Evolutionary conservation across 2,797 vertebrate genomes (phyloP), one percentile per base, ranked within the genome.

Genomic region (Yasuhikotakia modesta): DNA sequence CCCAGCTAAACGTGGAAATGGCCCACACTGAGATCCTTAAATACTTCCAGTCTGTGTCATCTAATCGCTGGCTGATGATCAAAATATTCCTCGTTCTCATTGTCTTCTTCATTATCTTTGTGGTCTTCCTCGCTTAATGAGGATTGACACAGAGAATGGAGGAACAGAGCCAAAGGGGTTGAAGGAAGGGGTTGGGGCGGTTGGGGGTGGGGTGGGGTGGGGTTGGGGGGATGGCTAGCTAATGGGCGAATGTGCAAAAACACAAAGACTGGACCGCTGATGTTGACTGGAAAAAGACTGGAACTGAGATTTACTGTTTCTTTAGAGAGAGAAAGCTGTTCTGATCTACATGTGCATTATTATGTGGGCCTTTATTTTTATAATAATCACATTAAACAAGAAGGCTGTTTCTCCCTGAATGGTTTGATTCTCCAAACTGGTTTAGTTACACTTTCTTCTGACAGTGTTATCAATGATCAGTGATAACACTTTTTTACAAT

Each of bases 71-170:
- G 97, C 94, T 98, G 61, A 95, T 98, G 96, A 94, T 98, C 84
- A 98, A 98, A 92, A 96, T 98, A 85, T 98, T 98, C 91, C 95
- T 98, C 12, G 95, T 98, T 84, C 96, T 98, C 75, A 88, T 97
- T 35, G 45, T 98, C 85, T 98, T 98, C 92, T 98, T 98, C 91
- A 95, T 98, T 87, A 88, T 98, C 88, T 98, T 98, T 52, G 97
- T 98, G n/a, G 96, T 98, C 80, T 98, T 98, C 91, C 93, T 98
- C 6, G 96, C 97, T 79, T 98, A 91, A 96, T 78, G 71, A 27
- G 71, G 70, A 82, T 70, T 57, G 63, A 74, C 32, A 65, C 17
- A 17, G 11, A 78, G 46, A 19, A 0, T 14, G 8, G 39, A 35
- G 3, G 65, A 76, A 66, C 48, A 16, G 55, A 79, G 55, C 70